phyloP scores from a whole-genome alignment of 2,113 vertebrate species.

The Parotia lawesii region DNA sequence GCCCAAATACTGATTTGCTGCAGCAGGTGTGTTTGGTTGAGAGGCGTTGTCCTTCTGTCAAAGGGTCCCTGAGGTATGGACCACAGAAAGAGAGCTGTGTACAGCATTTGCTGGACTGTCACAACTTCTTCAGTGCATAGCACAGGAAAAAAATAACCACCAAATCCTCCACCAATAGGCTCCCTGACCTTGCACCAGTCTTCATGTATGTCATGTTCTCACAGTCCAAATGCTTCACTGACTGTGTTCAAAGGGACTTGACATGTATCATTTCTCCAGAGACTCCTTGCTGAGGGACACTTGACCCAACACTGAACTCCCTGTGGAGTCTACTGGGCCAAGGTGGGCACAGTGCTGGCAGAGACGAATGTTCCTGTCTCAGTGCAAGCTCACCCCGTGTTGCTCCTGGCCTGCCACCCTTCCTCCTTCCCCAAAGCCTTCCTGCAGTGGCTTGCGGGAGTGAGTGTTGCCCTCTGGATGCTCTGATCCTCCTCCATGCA shows the following conservation, averaged over 20 bases:
- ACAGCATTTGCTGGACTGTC: neutral
- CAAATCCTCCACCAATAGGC: neutral
- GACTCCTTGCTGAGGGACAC: neutral
- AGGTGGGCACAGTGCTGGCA: fast-evolving
- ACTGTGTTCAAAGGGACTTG: neutral
- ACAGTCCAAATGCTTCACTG: neutral
- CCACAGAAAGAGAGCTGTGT: neutral
- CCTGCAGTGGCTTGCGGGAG: neutral
- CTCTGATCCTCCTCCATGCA: neutral
- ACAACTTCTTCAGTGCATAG: neutral
- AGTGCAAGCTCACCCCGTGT: fast-evolving
- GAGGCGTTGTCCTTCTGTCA: neutral
- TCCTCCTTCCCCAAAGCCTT: neutral
- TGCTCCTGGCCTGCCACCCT: neutral
- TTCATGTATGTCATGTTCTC: neutral
- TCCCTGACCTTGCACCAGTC: neutral
- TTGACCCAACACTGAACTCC: neutral
- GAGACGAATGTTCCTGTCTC: fast-evolving
- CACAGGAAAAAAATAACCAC: neutral
- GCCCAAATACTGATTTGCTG: neutral
- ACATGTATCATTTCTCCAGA: neutral
- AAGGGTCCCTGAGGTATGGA: neutral
- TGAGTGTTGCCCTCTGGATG: neutral
- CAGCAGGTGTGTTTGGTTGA: neutral
- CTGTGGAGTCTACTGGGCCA: neutral